These are phyloP conservation scores for Sinhomidia bicolor DNA, from an alignment of 2,888 invertebrate genomes.

Conservation along the genomic window DNA sequence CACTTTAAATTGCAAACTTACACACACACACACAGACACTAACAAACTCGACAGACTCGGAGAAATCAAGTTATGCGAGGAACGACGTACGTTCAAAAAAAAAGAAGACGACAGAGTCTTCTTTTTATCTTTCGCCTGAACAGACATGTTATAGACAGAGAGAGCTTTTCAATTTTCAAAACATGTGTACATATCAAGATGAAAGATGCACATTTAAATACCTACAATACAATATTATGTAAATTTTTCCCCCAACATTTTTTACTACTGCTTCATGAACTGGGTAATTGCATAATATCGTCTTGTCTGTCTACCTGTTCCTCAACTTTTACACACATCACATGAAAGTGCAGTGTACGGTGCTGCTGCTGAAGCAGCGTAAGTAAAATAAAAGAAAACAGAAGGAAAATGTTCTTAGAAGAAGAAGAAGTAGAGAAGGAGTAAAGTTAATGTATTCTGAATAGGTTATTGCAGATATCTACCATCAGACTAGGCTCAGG, in stretches of 20 bases:
- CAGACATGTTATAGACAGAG: slow-evolving; percentile 13
- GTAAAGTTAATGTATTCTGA: slow-evolving; percentile 40
- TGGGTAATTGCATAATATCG: slow-evolving; percentile 41
- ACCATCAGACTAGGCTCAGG: neutral
- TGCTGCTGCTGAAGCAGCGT: neutral
- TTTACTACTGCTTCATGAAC: slow-evolving; percentile 25
- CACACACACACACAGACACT: neutral
- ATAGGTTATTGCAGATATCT: slow-evolving; percentile 17
- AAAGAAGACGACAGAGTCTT: too few relatives aligned
- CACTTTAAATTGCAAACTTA: slow-evolving; percentile 51
- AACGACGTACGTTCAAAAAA: too few relatives aligned
- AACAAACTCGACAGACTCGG: neutral
- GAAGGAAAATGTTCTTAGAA: neutral
- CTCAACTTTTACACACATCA: too few relatives aligned
- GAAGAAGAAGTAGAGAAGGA: neutral
- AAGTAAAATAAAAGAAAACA: neutral
- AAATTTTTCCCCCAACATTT: slow-evolving; percentile 18
- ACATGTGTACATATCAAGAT: slow-evolving; percentile 13
- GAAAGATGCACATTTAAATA: slow-evolving; percentile 7
- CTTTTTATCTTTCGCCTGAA: slow-evolving; percentile 10
- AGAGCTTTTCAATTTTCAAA: slow-evolving; percentile 60
- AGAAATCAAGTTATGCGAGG: slow-evolving; percentile 49
- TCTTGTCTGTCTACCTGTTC: slow-evolving; percentile 46
- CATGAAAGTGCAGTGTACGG: too few relatives aligned
- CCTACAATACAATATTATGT: slow-evolving; percentile 25